A percentile compares a stretch with the other conserved stretches of the same genome.
Evolutionary conservation across 2,113 vertebrate genomes (phyloP).

Genomic region (Cervus canadensis): DNA sequence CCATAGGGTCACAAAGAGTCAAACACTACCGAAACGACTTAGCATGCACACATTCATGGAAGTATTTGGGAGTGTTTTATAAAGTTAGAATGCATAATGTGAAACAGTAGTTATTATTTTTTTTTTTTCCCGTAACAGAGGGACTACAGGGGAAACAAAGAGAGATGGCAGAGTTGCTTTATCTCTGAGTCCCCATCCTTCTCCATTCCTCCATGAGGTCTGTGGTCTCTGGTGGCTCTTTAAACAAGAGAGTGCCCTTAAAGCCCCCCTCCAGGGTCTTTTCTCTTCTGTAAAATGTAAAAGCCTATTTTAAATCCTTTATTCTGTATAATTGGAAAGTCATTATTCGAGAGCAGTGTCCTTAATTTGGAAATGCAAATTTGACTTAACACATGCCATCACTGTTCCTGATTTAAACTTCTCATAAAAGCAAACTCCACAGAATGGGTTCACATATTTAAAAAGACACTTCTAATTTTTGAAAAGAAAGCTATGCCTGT

Average conservation of each 20-base stretch:
- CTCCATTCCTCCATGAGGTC: not conserved
- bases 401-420: not conserved
- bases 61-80: not conserved
- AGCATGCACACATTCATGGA: not conserved
- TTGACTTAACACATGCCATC: not conserved
- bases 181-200: not conserved
- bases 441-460: not conserved
- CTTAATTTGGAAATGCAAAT: constrained; percentile 17
- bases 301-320: not conserved
- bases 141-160: not conserved
- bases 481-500: not conserved
- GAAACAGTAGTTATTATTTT: not conserved
- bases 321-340: not conserved
- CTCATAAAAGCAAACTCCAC: not conserved
- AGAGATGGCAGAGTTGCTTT: not conserved
- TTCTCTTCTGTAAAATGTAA: not conserved
- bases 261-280: not conserved
- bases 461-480: not conserved
- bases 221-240: not conserved
- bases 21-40: not conserved
- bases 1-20: not conserved
- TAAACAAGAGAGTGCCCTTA: not conserved
- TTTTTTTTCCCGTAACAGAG: not conserved
- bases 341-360: not conserved
- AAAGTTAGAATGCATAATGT: not conserved